Conservation (phyloP, 2,888 invertebrate genomes). For the Alloplasta piceator region DNA sequence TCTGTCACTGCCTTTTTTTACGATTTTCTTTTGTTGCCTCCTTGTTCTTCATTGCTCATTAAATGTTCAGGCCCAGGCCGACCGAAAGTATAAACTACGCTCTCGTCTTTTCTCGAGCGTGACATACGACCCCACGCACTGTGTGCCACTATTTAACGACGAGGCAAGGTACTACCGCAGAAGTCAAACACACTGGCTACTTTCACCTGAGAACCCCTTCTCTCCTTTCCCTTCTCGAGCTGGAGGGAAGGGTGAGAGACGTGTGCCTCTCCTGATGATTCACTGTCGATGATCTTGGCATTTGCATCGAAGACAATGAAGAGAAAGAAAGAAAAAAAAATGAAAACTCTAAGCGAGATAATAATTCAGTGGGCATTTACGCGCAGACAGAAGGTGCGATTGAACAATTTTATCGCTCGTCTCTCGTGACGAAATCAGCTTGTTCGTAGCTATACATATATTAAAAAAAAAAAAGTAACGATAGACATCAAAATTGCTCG, state of each 20-base stretch:
- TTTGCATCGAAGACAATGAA: conserved; percentile 59
- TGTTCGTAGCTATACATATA: too few species aligned
- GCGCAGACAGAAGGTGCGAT: too few species aligned
- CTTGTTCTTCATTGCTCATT: conserved; percentile 40
- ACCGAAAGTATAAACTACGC: too few species aligned
- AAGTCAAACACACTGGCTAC: conserved; percentile 58
- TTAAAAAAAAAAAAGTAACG: too few species aligned
- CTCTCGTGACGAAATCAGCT: too few species aligned
- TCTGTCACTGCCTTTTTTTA: too few species aligned
- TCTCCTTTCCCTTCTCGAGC: neutral
- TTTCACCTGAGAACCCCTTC: conserved; percentile 65
- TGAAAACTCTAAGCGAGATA: neutral
- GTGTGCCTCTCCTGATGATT: conserved; percentile 60
- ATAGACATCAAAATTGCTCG: too few species aligned
- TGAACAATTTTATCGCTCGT: too few species aligned
- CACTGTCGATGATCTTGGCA: conserved; percentile 67
- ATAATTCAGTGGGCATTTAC: too few species aligned
- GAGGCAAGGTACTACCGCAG: conserved; percentile 42
- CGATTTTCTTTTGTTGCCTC: conserved; percentile 16
- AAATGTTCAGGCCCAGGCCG: neutral
- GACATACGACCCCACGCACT: conserved; percentile 64
- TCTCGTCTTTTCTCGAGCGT: conserved; percentile 50
- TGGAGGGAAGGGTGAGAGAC: conserved; percentile 44
- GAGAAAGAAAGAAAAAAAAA: conserved; percentile 13
- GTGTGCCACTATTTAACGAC: conserved; percentile 50